Base-by-base conservation (phyloP, 2,797 vertebrate genomes). In the Gymnoscopelus braueri region DNA sequence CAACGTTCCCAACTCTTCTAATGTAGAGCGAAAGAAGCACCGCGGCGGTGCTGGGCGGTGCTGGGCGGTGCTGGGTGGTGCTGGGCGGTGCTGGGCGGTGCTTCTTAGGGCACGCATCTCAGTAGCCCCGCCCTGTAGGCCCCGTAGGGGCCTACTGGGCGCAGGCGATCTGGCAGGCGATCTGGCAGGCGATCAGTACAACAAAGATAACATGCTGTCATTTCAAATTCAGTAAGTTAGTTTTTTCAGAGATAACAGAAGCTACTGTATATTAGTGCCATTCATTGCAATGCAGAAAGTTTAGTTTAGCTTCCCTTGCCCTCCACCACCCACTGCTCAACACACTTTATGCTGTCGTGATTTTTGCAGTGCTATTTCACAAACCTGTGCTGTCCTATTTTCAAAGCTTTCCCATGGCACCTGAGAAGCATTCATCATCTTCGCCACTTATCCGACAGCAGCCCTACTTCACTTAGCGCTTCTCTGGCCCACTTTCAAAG, bases 361-460 rank as follows among this genome's bases (percentile, higher is more conserved):
- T 65, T 78, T 76, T 58, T 75, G 61, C 68, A 52, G 82, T 5
- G 10, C 78, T 77, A 56, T 79, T 84, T 86, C 70, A 71, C 73
- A 84, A 89, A 88, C 82, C 79, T 82, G 83, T 66, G 75, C 82
- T 78, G 91, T 88, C 89, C 93, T 93, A 92, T 87, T 93, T 94
- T 84, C 79, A 66, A 81, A 81, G 84, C 85, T 82, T 89, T 89
- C 90, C 90, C 78, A 80, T 87, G 88, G 90, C 91, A 88, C 90
- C 85, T 88, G 83, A 92, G 86, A 83, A 82, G 87, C 87, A 94
- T 95, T 92, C 90, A 94, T 94, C 93, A 94, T 91, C 85, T 75
- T 91, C 88, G 83, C 82, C 76, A 66, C 78, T 81, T 83, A 10
- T 81, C 80, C 75, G 78, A 91, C 88, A 90, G 88, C 87, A 90